Evolutionary conservation across 2,113 vertebrate species (phyloP).

Genomic region (Plotosus lineatus): DNA sequence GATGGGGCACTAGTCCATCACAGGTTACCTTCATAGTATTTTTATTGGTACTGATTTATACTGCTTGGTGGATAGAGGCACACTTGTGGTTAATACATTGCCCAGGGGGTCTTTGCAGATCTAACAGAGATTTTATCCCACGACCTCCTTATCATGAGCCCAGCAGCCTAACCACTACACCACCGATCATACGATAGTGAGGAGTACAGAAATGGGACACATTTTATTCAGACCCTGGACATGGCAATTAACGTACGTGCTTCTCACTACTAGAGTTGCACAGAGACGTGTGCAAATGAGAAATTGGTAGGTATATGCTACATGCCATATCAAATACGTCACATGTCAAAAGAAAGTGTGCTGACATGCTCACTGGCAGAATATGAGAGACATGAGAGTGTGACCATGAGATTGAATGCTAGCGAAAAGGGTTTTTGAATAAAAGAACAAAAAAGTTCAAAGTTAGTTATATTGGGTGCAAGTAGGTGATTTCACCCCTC

Average conservation of each 20-base stretch:
- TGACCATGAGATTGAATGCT: background rate
- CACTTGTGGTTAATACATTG: too few species aligned
- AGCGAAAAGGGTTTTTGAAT: too few species aligned
- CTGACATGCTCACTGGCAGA: background rate
- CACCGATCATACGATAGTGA: too few species aligned
- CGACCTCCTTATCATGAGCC: too few species aligned
- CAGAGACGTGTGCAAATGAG: background rate
- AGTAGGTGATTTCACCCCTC: background rate
- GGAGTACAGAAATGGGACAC: background rate
- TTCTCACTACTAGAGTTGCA: background rate
- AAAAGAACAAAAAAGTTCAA: too few species aligned
- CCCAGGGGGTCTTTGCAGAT: too few species aligned
- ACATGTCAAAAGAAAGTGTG: background rate
- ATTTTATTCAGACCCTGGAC: background rate
- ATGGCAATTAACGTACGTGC: background rate
- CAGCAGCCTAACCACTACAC: too few species aligned
- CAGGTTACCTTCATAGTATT: too few species aligned
- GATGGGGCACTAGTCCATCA: too few species aligned
- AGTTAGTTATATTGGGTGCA: background rate
- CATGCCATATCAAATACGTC: background rate
- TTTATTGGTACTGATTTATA: too few species aligned
- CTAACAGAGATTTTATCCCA: too few species aligned
- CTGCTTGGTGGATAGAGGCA: too few species aligned
- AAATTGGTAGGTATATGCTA: background rate
- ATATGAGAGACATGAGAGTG: background rate